These are phyloP conservation scores for Branchipolynoe longqiensis DNA, from an alignment of 2,888 invertebrate genomes.

Conservation along the genomic window DNA sequence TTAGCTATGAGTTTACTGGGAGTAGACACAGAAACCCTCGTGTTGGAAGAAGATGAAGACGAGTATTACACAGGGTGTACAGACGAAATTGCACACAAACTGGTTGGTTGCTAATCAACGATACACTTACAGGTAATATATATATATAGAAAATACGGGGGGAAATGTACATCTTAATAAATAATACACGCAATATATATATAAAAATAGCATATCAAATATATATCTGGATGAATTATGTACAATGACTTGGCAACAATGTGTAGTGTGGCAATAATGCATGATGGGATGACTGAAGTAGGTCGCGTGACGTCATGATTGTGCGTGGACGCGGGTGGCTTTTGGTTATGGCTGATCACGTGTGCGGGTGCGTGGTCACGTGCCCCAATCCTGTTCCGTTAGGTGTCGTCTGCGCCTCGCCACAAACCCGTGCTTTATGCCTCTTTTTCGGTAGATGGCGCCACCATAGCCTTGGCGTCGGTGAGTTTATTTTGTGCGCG, in stretches of 20 bases:
- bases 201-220: conserved; percentile 57
- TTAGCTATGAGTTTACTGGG: no score
- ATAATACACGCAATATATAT: conserved; percentile 56
- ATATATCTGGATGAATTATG: conserved; percentile 51
- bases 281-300: conserved; percentile 18
- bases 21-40: no score
- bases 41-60: neutral
- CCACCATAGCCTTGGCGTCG: no score
- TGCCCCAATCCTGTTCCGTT: neutral
- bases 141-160: conserved; percentile 10
- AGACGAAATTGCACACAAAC: conserved; percentile 21
- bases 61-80: conserved; percentile 37
- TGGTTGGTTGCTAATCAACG: conserved; percentile 8
- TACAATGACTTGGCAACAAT: conserved; percentile 53
- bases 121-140: conserved; percentile 11
- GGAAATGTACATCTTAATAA: conserved; percentile 56
- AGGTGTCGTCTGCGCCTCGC: neutral
- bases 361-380: neutral
- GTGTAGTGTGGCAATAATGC: conserved; percentile 21
- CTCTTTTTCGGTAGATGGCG: no score
- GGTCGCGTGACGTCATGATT: conserved; percentile 21
- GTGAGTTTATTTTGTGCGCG: no score
- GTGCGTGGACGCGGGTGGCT: no score
- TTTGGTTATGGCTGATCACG: no score
- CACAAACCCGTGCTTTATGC: no score